Evolutionary conservation across 2,888 invertebrate genomes (phyloP), one percentile per base, ranked within the genome.

Genomic region (Crocallis elinguaria): DNA sequence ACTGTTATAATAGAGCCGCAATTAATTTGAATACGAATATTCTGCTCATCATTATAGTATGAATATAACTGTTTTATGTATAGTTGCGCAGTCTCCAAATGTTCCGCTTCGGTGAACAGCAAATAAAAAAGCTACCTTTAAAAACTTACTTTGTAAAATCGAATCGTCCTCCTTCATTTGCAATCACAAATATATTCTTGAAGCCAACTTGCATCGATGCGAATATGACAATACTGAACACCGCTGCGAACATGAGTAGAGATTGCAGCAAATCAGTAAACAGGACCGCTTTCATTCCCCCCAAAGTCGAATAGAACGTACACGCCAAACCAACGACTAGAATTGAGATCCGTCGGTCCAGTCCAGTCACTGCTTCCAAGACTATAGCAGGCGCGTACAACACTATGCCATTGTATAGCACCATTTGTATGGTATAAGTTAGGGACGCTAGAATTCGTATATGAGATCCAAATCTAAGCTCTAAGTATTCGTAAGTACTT

Each of bases 401-500:
- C 12, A 98, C 98, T 66, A 99, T 96, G 0, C 98, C 96, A 92
- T 96, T 97, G 69, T 97, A 97, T 13, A 97, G 88, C 65, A 98
- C 93, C 95, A 98, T 96, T 90, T 99, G 98, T 32, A 97, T 71
- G 45, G 96, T 95, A 75, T 98, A 98, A 0, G 96, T 95, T 43
- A 97, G 72, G 1, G 98, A 97, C 0, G 97, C 98, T 13, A 94
- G 84, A 60, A 96, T 84, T 68, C 98, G 92, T 17, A 97, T 93
- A 3, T 88, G 87, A 59, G 94, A 93, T 1, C 97, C 97, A 79
- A 98, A 99, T 60, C 99, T 92, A 68, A 93, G 90, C 79, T 98
- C 97, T 72, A 99, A 92, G 81, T 99, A 99, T 95, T 98, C 97
- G 77, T 97, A 98, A 45, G 96, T 96, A 79, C 97, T 97, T n/a